Evolutionary conservation across 2,113 vertebrate species (phyloP).

Genomic region (Poeciliopsis prolifica): DNA sequence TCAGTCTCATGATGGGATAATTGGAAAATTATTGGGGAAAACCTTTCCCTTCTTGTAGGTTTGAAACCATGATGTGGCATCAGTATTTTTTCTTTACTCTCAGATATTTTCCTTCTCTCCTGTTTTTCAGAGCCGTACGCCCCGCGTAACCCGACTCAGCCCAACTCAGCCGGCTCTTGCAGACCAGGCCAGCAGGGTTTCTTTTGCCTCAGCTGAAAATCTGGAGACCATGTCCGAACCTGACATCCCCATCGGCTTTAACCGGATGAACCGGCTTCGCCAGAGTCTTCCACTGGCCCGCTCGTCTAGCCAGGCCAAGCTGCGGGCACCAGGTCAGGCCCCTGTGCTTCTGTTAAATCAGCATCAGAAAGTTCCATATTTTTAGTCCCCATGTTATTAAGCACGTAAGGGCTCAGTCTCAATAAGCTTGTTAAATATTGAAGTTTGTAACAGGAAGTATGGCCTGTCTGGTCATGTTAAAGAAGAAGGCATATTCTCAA

Average conservation of each 20-base stretch:
- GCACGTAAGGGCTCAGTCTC: neutral
- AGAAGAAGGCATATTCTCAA: neutral
- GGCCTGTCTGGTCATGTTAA: neutral
- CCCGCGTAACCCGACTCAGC: conserved; percentile 87
- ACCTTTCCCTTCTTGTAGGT: neutral
- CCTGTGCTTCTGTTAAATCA: neutral
- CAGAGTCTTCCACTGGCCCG: conserved; percentile 96
- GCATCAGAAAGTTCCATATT: neutral
- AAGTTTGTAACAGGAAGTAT: neutral
- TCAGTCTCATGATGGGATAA: neutral
- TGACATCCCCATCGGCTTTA: conserved; percentile 92
- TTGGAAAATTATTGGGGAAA: neutral
- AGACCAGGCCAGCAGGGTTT: conserved; percentile 90
- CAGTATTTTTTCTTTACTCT: neutral
- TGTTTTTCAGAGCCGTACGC: conserved; percentile 87
- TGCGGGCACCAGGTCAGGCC: conserved; percentile 89
- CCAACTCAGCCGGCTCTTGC: conserved; percentile 85
- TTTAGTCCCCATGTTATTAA: neutral
- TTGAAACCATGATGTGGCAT: neutral
- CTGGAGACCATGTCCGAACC: conserved; percentile 97
- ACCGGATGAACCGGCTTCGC: conserved; percentile 95
- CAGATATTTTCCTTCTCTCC: neutral
- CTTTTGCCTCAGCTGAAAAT: conserved; percentile 92
- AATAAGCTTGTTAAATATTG: neutral
- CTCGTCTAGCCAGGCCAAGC: conserved; percentile 95